Evolutionary conservation across 2,797 vertebrate species (phyloP).

Genomic region (Acropternis orthonyx): DNA sequence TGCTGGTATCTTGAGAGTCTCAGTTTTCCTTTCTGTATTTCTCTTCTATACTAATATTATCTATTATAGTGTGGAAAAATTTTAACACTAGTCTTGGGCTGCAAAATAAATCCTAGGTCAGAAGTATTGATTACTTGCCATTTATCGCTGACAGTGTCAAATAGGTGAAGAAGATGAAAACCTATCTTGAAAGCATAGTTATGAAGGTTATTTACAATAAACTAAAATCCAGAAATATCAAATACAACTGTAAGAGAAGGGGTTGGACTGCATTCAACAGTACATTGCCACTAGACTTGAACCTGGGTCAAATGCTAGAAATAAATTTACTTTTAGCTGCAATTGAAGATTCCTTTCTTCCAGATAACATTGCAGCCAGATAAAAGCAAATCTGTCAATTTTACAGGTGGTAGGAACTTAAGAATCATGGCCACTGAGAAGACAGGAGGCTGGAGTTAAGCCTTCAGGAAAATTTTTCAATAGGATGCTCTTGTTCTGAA

Average conservation of each 20-base stretch:
- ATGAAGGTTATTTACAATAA: neutral
- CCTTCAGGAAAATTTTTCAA: neutral
- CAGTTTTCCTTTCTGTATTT: neutral
- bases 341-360: neutral
- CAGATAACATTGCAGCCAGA: neutral
- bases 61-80: neutral
- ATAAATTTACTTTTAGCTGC: neutral
- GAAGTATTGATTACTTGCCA: neutral
- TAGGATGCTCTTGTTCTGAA: neutral
- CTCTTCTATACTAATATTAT: neutral
- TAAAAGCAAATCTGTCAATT: neutral
- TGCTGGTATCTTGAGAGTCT: neutral
- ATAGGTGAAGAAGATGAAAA: neutral
- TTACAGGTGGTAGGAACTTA: neutral
- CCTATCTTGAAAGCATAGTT: neutral
- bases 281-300: neutral
- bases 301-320: neutral
- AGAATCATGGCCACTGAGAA: neutral
- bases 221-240: neutral
- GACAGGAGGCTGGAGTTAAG: neutral
- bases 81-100: neutral
- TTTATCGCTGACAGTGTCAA: neutral
- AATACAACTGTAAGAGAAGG: neutral
- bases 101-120: conserved; percentile 3
- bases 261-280: neutral